Evolutionary conservation across 2,797 vertebrate species (phyloP).

Genomic region (Ambastaia sidthimunki): DNA sequence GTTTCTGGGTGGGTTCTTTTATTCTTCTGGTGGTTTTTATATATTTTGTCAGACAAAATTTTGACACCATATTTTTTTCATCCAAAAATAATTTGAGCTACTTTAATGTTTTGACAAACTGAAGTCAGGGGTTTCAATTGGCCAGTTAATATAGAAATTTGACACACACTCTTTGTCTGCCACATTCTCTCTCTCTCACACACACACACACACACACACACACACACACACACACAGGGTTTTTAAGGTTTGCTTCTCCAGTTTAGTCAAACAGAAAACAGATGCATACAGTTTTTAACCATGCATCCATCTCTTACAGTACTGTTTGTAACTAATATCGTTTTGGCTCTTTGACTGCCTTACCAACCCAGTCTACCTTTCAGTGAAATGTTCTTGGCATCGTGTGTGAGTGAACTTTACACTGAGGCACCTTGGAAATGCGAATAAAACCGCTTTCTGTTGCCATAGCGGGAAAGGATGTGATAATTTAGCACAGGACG

Average conservation of each 20-base stretch:
- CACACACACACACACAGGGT: constrained; percentile 2
- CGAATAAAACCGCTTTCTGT: constrained; percentile 12
- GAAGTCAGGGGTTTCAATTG: constrained; percentile 36
- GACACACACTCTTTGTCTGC: not conserved
- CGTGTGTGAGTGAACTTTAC: constrained; percentile 32
- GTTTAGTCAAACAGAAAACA: constrained; percentile 44
- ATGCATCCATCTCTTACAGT: constrained; percentile 44
- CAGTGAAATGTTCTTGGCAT: constrained; percentile 54
- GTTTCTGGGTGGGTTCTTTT: too few relatives aligned
- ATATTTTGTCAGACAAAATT: not conserved
- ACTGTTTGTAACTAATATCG: constrained; percentile 38
- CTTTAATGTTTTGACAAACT: constrained; percentile 22
- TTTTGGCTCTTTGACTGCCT: constrained; percentile 40
- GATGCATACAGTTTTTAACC: constrained; percentile 34
- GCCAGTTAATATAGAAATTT: constrained; percentile 4
- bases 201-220: too few relatives aligned
- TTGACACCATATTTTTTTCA: constrained; percentile 10
- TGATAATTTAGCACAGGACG: constrained; percentile 3
- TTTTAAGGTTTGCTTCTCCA: constrained; percentile 32
- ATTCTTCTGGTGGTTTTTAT: not conserved
- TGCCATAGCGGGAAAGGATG: constrained; percentile 28
- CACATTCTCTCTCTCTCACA: too few relatives aligned
- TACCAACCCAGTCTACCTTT: constrained; percentile 42
- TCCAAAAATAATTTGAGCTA: constrained; percentile 34
- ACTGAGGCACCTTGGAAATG: constrained; percentile 42